A percentile compares a stretch with the other conserved stretches of the same genome.
Evolutionary conservation across 64 coral and sea anemone genomes (phyloP).

Genomic region (Actinia tenebrosa): DNA sequence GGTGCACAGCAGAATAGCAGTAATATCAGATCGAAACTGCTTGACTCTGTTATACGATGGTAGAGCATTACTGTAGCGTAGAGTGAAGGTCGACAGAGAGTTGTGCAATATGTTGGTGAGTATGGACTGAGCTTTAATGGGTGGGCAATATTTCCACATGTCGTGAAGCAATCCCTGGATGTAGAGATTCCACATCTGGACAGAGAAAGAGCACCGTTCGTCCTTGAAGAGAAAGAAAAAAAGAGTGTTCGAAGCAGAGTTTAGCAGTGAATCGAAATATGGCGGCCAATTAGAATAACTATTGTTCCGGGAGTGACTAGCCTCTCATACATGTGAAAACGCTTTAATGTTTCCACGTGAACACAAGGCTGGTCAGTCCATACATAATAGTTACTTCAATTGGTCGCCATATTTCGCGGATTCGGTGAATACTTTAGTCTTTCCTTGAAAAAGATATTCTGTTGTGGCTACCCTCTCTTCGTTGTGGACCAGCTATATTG

Average conservation of each 20-base stretch:
- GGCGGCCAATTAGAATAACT: too few relatives aligned
- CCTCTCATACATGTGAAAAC: too few relatives aligned
- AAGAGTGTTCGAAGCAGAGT: not conserved
- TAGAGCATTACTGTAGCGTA: slow-evolving; percentile 51
- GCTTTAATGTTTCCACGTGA: too few relatives aligned
- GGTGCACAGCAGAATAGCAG: slow-evolving; percentile 60
- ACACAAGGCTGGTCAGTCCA: too few relatives aligned
- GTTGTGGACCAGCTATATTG: too few relatives aligned
- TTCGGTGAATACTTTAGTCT: too few relatives aligned
- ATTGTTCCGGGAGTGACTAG: too few relatives aligned
- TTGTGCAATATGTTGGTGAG: slow-evolving; percentile 66
- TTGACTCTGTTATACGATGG: slow-evolving; percentile 69
- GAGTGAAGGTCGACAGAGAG: slow-evolving; percentile 62
- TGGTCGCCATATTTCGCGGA: too few relatives aligned
- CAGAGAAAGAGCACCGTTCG: slow-evolving; percentile 91
- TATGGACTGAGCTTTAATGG: slow-evolving; percentile 66
- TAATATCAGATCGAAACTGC: slow-evolving; percentile 91
- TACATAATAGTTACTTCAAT: too few relatives aligned
- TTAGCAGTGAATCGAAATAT: too few relatives aligned
- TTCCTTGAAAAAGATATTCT: too few relatives aligned
- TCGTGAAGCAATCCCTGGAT: slow-evolving; percentile 77
- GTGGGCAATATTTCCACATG: slow-evolving; percentile 73
- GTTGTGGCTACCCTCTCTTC: too few relatives aligned
- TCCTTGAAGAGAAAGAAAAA: slow-evolving; percentile 38
- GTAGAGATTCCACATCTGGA: slow-evolving; percentile 99